Evolutionary conservation across 2,113 vertebrate genomes (phyloP), one percentile per base, ranked within the genome.

Genomic region (Ophiodon elongatus): DNA sequence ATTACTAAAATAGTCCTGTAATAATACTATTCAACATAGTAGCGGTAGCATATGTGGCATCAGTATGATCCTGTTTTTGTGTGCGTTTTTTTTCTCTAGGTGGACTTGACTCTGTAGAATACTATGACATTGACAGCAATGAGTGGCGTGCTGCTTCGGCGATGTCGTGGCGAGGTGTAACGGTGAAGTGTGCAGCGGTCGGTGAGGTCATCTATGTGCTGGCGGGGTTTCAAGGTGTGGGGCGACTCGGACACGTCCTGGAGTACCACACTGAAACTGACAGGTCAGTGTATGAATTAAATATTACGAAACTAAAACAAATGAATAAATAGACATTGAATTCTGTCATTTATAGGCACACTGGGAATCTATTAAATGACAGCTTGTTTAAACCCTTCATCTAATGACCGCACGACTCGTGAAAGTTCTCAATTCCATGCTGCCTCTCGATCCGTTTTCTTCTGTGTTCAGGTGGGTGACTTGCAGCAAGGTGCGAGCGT

Each of bases 111-210:
- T 98, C 96, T 1, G 97, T 99, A 89, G 98, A 99, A 89, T 99
- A 97, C 92, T 99, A 99, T 0, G 97, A 99, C 89, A 99, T 99
- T 86, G 96, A 96, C 85, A 95, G 93, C 82, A 98, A 99, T 4
- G 97, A 98, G 88, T 99, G 98, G 98, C 97, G 97, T 88, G 94
- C 95, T 90, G 97, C 98, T 17, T 94, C 97, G 0, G 94, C 97
- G 1, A 99, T 99, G 98, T 98, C 98, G 0, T 99, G 98, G 98
- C 96, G 98, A 82, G 98, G 98, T 11, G 95, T 99, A 31, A 99
- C 97, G 0, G 97, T 99, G 84, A 99, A 99, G 92, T 99, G 98
- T 85, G 98, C 97, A 8, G 97, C 98, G 0, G 98, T 99, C 27
- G 96, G 97, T 29, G 94, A 96, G 17, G 82, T 96, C 77, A 97